Evolutionary conservation across 2,113 vertebrate species (phyloP).

Genomic region (Boulengerochromis microlepis): DNA sequence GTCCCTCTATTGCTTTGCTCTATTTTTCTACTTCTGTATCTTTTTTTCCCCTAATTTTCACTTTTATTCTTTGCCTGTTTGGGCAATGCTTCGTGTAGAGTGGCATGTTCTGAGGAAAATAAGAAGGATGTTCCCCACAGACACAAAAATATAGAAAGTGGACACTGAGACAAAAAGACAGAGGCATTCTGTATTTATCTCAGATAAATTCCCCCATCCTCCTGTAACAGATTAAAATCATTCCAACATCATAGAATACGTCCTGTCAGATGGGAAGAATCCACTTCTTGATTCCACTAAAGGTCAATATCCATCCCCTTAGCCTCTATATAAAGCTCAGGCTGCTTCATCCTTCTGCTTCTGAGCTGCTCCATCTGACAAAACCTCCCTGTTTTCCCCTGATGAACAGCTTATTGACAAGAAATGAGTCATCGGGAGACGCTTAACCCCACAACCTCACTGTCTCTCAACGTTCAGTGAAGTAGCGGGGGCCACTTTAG

Average conservation of each 20-base stretch:
- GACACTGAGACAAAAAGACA: neutral
- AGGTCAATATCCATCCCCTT: conserved; percentile 9
- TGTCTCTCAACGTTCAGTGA: neutral
- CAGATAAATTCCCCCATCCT: neutral
- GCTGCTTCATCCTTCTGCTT: neutral
- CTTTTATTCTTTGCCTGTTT: neutral
- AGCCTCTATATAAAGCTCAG: neutral
- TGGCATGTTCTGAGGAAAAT: neutral
- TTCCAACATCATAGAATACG: neutral
- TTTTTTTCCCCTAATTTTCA: fast-evolving
- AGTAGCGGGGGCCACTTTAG: neutral
- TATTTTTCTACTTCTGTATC: neutral
- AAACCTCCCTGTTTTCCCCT: conserved; percentile 17
- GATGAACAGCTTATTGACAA: conserved; percentile 39
- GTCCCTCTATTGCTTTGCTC: neutral
- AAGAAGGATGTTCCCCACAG: neutral
- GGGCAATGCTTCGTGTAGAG: neutral
- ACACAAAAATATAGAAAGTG: neutral
- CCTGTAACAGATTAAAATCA: neutral
- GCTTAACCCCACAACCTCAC: conserved; percentile 25
- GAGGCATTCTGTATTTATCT: neutral
- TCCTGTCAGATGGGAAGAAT: conserved; percentile 17
- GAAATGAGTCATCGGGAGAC: conserved; percentile 36
- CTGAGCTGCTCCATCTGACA: conserved; percentile 11
- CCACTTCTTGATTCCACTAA: neutral